Conservation (phyloP, 2,797 vertebrate species). For the Austrolebias charrua region DNA sequence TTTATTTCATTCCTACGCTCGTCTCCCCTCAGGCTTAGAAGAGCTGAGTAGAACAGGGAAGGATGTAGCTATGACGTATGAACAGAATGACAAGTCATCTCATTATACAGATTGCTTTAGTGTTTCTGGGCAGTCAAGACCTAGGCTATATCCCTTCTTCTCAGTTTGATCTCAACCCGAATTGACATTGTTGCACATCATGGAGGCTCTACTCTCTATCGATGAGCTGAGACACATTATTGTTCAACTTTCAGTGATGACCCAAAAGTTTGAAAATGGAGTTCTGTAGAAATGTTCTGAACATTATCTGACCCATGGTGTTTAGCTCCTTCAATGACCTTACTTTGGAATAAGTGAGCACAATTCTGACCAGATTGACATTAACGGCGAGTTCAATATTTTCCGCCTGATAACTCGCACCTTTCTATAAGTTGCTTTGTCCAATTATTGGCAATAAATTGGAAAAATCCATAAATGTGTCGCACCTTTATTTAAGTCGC, state of each 20-base stretch:
- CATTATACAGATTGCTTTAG: slow-evolving; percentile 77
- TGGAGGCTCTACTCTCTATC: slow-evolving; percentile 7
- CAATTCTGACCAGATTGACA: too few relatives aligned
- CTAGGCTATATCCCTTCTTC: slow-evolving; percentile 62
- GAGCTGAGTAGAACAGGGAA: slow-evolving; percentile 37
- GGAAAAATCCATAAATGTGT: too few relatives aligned
- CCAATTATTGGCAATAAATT: too few relatives aligned
- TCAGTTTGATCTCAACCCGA: slow-evolving; percentile 50
- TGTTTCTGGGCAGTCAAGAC: slow-evolving; percentile 65
- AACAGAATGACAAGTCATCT: slow-evolving; percentile 63
- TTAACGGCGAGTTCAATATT: too few relatives aligned
- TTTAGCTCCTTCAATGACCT: too few relatives aligned
- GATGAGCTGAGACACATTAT: slow-evolving; percentile 42
- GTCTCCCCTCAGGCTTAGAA: slow-evolving; percentile 45
- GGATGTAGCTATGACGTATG: slow-evolving; percentile 57
- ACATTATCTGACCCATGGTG: too few relatives aligned
- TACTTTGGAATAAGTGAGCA: too few relatives aligned
- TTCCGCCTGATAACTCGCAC: too few relatives aligned
- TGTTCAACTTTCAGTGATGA: slow-evolving; percentile 25
- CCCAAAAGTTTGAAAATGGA: too few relatives aligned
- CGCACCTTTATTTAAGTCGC: too few relatives aligned
- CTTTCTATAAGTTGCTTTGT: too few relatives aligned
- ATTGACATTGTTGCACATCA: slow-evolving; percentile 22
- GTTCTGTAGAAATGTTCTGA: too few relatives aligned
- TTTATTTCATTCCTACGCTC: slow-evolving; percentile 45